phyloP scores from a whole-genome alignment of 2,113 vertebrate genomes.

The Peromyscus leucopus region DNA sequence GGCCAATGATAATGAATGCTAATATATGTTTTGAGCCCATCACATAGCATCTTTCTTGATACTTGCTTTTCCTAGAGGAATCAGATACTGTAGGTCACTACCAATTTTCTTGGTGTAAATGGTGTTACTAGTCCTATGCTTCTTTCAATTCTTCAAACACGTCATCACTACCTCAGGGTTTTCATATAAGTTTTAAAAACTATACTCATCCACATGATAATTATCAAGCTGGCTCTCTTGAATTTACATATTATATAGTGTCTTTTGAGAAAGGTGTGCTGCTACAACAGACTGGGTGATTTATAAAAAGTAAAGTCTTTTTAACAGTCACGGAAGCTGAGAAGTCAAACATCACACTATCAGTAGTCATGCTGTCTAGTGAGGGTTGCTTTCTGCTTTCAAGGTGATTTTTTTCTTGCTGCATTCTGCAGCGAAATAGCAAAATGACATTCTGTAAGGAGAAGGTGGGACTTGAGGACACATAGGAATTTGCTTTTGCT shows the following conservation, averaged over 20 bases:
- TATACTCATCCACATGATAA: background rate
- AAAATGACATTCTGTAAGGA: background rate
- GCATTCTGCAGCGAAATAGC: background rate
- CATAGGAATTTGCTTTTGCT: background rate
- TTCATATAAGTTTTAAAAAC: background rate
- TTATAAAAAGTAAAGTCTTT: background rate
- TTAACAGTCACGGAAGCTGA: background rate
- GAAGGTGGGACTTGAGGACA: background rate
- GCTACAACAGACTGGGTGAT: background rate
- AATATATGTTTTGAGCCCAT: background rate
- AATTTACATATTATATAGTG: background rate
- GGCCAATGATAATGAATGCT: background rate
- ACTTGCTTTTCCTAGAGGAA: background rate
- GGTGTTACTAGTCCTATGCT: background rate
- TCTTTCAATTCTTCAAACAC: background rate
- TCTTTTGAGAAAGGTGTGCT: background rate
- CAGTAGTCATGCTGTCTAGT: background rate
- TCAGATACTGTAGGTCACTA: background rate
- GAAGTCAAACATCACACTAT: background rate
- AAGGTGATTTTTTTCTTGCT: background rate
- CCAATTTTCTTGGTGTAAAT: background rate
- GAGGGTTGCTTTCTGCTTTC: background rate
- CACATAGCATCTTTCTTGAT: background rate
- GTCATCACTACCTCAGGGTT: background rate
- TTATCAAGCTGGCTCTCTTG: background rate